Evolutionary conservation across 2,113 vertebrate genomes (phyloP).

Genomic region (Macrotis lagotis): DNA sequence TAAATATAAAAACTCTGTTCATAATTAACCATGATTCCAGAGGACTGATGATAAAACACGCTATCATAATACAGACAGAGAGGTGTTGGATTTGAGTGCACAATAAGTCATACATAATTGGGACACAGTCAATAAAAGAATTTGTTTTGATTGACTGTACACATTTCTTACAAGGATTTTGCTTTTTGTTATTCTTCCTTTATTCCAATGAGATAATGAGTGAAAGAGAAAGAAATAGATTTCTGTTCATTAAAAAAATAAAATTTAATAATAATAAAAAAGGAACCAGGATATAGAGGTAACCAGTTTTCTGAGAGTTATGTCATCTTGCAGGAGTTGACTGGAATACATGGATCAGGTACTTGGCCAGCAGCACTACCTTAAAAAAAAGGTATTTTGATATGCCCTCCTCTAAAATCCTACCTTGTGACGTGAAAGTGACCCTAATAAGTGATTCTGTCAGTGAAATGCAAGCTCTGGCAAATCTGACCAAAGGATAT

Average conservation of each 20-base stretch:
- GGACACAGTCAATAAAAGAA: background rate
- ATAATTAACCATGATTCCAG: background rate
- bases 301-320: background rate
- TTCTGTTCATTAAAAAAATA: background rate
- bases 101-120: background rate
- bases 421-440: background rate
- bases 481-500: background rate
- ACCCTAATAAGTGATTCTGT: background rate
- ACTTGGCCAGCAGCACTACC: background rate
- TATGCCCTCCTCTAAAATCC: background rate
- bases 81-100: background rate
- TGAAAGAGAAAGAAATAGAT: background rate
- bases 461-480: background rate
- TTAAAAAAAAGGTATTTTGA: background rate
- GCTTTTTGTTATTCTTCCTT: background rate
- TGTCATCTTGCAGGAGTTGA: background rate
- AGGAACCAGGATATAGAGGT: background rate
- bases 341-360: background rate
- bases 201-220: background rate
- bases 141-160: background rate
- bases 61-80: background rate
- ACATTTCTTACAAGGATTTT: background rate
- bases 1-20: background rate
- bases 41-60: background rate
- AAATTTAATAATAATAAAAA: background rate